Evolutionary conservation across 2,888 invertebrate genomes (phyloP), one percentile per base, ranked within the genome.

Genomic region (Baronia brevicornis): DNA sequence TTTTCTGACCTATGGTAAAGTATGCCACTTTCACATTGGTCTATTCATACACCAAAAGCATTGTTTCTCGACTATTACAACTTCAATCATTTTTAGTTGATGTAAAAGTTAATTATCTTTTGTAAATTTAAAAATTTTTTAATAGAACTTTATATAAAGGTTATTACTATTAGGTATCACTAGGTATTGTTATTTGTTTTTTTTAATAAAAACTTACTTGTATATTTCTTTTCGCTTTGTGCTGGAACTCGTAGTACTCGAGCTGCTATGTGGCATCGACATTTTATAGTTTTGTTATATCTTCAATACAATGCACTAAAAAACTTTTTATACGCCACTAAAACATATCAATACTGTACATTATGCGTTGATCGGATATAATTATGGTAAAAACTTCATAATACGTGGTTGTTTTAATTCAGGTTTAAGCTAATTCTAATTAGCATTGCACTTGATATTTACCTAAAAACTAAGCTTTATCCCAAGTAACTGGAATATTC

Each of bases 171-270:
- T 15, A 9, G 12, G 17, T 33, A 34, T 20, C 20, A 17, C 14
- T 22, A 22, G 8, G 10, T 8, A 4, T n/a, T 7, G 14, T 7
- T 26, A 21, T 21, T 15, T 17, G 9, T 27, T 1, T 29, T 25
- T 31, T 21, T 7, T 11, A 25, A 22, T 18, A 18, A 24, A 5
- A 39, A 27, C 75, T 70, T 54, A 85, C 84, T 85, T 85, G 60
- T 85, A 85, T 51, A 86, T 85, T 61, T 84, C 84, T 56, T 84
- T 84, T 41, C 84, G 73, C 64, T 84, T 84, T 5, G 84, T 84
- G 49, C 77, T 78, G 6, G 82, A 80, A 48, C 82, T 79, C 0
- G 84, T 72, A 0, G 80, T 78, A 37, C 80, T 80, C 1, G 84
- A 80, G 42, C 84, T 84, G 43, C 84, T 82, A 60, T 84, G 84